phyloP scores from a whole-genome alignment of 2,797 vertebrate species.

The Coluber constrictor region DNA sequence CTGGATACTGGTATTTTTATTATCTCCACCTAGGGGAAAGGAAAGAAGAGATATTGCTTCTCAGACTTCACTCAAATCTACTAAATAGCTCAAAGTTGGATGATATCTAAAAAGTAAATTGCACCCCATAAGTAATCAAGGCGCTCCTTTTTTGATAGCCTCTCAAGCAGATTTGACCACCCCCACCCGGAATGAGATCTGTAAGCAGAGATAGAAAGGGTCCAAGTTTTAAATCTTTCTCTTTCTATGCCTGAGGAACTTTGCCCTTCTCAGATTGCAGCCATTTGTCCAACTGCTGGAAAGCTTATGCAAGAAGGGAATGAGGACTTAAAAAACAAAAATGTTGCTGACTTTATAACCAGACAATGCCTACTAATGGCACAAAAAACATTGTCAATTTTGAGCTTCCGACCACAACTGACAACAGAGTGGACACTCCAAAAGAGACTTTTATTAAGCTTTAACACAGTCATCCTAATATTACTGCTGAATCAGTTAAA shows the following conservation, averaged over 20 bases:
- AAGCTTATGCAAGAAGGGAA: background rate
- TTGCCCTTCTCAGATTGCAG: background rate
- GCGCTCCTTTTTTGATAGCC: background rate
- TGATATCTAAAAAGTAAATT: background rate
- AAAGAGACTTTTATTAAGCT: background rate
- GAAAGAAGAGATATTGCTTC: background rate
- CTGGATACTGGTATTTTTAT: background rate
- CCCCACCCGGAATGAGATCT: background rate
- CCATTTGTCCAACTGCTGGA: background rate
- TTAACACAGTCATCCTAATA: background rate
- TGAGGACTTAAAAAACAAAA: background rate
- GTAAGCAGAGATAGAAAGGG: background rate
- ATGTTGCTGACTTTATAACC: background rate
- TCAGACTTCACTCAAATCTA: background rate
- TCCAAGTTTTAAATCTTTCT: background rate
- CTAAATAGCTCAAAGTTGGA: background rate
- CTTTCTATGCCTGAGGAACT: background rate
- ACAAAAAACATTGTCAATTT: background rate
- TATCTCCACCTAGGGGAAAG: background rate
- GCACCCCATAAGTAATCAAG: background rate
- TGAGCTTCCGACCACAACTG: background rate
- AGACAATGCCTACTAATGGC: background rate
- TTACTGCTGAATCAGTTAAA: background rate
- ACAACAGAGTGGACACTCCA: background rate
- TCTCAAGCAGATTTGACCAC: background rate